Percentiles rank a stretch among this genome's conserved stretches.
Evolutionary conservation across 2,888 invertebrate genomes (phyloP).

Genomic region (Heliconius ethilla): DNA sequence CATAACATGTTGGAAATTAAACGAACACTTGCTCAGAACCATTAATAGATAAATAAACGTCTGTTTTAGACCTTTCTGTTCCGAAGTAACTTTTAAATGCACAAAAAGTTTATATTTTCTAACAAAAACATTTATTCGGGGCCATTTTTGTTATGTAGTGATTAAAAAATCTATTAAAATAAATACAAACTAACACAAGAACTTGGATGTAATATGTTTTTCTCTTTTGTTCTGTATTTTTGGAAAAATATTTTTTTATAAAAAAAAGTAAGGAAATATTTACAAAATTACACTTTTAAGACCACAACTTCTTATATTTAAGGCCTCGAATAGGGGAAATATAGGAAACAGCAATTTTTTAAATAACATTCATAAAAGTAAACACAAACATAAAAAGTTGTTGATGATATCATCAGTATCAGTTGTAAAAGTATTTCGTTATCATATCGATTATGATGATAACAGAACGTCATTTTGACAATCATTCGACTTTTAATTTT

Average conservation of each 20-base stretch:
- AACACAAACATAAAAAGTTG: background rate
- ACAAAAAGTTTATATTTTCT: background rate
- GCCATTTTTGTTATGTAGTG: too few species aligned
- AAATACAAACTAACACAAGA: too few species aligned
- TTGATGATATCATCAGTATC: background rate
- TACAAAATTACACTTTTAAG: too few species aligned
- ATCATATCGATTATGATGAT: background rate
- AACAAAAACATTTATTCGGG: background rate
- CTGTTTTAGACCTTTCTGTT: constrained; percentile 46
- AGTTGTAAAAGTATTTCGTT: background rate
- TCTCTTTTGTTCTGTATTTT: too few species aligned
- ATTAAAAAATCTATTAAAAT: too few species aligned
- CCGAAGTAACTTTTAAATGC: constrained; percentile 23
- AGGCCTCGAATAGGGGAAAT: too few species aligned
- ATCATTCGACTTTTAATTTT: constrained; percentile 3
- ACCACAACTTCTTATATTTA: too few species aligned
- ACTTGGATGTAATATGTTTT: too few species aligned
- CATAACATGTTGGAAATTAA: constrained; percentile 75
- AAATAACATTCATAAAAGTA: too few species aligned
- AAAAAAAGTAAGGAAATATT: too few species aligned
- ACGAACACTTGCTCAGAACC: constrained; percentile 69
- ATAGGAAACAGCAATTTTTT: too few species aligned
- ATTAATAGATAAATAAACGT: constrained; percentile 76
- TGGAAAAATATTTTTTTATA: too few species aligned
- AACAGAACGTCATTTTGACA: background rate